Evolutionary conservation across 2,113 vertebrate species (phyloP), one percentile per base, ranked within the genome.

Genomic region (Eidolon helvum): DNA sequence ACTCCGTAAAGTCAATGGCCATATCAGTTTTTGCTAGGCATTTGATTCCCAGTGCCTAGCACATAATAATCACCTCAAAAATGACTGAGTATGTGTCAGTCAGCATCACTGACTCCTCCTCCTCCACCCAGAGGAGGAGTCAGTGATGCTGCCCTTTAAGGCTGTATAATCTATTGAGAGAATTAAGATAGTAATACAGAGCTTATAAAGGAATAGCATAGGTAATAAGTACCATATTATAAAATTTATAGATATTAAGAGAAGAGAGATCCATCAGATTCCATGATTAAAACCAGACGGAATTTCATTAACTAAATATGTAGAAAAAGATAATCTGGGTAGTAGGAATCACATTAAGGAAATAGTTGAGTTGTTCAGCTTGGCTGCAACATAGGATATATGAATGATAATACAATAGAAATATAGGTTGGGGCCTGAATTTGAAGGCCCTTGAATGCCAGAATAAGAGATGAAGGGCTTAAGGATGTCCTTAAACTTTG

Each of bases 401-500:
- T 85, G 30, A 84, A n/a, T n/a, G 35, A 53, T 12, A 85, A 50
- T 50, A 65, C 66, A 21, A 40, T 53, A 84, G 18, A 92, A 53
- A 65, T 30, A n/a, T 66, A 85, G 68, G 10, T 40, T 92, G 45
- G 69, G 57, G 10, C 59, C 45, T 85, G n/a, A 65, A 40, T 24
- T 85, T 92, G 80, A 59, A 85, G 91, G 35, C 55, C 61, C 15
- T 77, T 66, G 45, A 75, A 75, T 75, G 45, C 45, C 16, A 40
- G 69, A 85, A 33, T 92, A 40, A 75, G 85, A 85, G 35, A 65
- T 92, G 43, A n/a, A 92, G 85, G 61, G 35, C 35, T 84, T 92
- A 85, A 50, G 12, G 21, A 26, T 84, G n/a, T 63, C 35, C 57
- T 92, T 75, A 53, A 63, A 33, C 57, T 85, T 92, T 53, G 40